Conservation (phyloP, 2,113 vertebrate species). For the Tetrao urogallus region DNA sequence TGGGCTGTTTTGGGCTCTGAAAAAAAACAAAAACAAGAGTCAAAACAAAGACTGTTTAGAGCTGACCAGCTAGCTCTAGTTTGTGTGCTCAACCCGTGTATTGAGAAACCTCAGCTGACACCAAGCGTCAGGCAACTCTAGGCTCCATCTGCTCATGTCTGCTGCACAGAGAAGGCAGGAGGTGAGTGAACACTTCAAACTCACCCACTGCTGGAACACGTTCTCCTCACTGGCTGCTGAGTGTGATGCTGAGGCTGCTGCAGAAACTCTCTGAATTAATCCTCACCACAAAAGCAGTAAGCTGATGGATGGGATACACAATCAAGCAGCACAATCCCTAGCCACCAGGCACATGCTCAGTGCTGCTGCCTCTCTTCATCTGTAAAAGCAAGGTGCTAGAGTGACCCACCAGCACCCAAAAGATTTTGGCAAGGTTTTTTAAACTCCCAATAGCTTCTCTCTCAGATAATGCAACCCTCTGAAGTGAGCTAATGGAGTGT, state of each 20-base stretch:
- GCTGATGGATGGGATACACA: background rate
- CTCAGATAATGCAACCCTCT: background rate
- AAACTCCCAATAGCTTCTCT: background rate
- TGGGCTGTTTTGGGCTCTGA: background rate
- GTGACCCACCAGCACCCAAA: background rate
- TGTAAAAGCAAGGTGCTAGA: background rate
- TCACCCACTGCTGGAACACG: background rate
- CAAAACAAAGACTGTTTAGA: background rate
- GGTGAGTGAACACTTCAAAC: background rate
- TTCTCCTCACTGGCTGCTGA: background rate
- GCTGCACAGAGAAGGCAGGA: background rate
- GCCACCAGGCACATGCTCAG: background rate
- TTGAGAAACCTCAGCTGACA: background rate
- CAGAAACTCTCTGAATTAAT: background rate
- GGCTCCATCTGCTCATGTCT: background rate
- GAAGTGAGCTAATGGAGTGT: accelerated
- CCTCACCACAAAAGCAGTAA: background rate
- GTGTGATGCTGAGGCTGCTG: background rate
- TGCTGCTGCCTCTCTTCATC: background rate
- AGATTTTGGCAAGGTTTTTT: background rate
- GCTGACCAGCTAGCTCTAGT: accelerated
- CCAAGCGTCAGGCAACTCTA: background rate
- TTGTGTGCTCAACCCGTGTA: background rate
- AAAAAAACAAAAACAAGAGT: background rate
- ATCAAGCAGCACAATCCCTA: background rate